Evolutionary conservation across 2,113 vertebrate species (phyloP).

Genomic region (Gorsachius goisagi): DNA sequence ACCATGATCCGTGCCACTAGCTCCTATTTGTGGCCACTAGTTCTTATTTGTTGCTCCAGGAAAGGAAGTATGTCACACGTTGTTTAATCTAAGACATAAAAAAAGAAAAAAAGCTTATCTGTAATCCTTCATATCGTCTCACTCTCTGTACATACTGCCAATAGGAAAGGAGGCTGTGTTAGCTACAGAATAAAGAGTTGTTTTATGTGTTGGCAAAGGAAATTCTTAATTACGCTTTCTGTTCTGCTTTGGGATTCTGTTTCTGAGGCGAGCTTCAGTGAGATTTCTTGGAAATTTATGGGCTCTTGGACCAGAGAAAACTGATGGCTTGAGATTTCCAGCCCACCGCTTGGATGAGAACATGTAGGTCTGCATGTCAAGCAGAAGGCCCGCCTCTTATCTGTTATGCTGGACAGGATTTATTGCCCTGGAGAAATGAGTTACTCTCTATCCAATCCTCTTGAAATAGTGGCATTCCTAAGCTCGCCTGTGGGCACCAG

Average conservation of each 20-base stretch:
- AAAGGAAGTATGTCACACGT: neutral
- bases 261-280: constrained; percentile 45
- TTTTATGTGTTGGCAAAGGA: constrained; percentile 35
- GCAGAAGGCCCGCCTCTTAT: constrained; percentile 9
- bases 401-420: neutral
- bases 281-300: constrained; percentile 57
- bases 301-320: neutral
- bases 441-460: neutral
- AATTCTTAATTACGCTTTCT: constrained; percentile 19
- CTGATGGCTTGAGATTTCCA: neutral
- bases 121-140: neutral
- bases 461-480: neutral
- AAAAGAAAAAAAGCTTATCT: neutral
- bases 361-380: neutral
- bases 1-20: neutral
- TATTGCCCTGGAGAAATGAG: neutral
- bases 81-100: neutral
- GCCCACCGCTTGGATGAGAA: neutral
- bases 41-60: neutral
- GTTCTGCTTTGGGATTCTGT: constrained; percentile 15
- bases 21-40: neutral
- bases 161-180: neutral
- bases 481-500: neutral
- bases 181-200: neutral
- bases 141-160: neutral